phyloP scores from a whole-genome alignment of 2,113 vertebrate genomes.

The Ibidorhyncha struthersii region DNA sequence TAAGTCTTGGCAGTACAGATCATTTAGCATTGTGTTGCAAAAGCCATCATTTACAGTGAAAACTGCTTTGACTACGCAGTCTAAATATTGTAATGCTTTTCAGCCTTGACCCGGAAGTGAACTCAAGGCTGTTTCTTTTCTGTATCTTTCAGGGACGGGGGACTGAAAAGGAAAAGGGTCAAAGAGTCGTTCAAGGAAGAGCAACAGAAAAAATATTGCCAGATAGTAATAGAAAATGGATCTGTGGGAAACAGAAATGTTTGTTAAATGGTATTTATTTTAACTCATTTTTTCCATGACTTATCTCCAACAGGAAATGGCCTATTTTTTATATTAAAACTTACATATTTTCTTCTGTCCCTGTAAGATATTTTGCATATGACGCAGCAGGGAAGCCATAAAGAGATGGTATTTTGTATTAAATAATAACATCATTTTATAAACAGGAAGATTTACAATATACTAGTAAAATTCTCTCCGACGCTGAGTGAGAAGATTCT shows the following conservation, averaged over 20 bases:
- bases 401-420: background rate
- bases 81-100: background rate
- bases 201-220: slow-evolving; percentile 93
- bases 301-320: background rate
- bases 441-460: background rate
- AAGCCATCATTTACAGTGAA: background rate
- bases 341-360: background rate
- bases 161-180: slow-evolving; percentile 87
- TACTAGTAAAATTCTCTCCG: background rate
- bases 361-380: background rate
- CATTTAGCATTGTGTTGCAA: background rate
- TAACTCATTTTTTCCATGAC: background rate
- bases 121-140: background rate
- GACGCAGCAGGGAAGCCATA: background rate
- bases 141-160: slow-evolving; percentile 84
- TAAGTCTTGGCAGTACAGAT: background rate
- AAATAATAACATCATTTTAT: background rate
- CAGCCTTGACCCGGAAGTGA: background rate
- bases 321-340: background rate
- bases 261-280: slow-evolving; percentile 35
- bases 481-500: background rate
- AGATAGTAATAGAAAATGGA: slow-evolving; percentile 78
- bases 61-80: background rate
- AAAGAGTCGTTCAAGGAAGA: slow-evolving; percentile 87
- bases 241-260: background rate